These are phyloP conservation scores for Habrosyne pyritoides DNA, from an alignment of 2,888 invertebrate species.

Conservation along the genomic window DNA sequence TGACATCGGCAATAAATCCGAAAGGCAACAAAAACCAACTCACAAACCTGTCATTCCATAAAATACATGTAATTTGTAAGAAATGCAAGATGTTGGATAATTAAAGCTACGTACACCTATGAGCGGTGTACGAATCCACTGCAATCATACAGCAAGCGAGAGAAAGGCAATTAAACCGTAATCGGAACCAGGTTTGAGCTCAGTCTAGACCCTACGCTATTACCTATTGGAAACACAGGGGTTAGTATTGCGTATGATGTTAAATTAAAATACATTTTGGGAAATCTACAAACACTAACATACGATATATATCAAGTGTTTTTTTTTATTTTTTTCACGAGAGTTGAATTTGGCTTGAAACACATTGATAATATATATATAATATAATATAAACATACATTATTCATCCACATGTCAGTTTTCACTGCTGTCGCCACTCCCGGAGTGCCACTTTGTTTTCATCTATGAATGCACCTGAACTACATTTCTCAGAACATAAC, in stretches of 20 bases:
- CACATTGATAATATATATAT: too few relatives aligned
- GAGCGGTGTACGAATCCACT: not conserved
- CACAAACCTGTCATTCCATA: not conserved
- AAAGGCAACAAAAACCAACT: not conserved
- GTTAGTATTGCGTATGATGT: not conserved
- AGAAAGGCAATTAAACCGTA: slow-evolving; percentile 31
- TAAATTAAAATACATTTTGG: too few relatives aligned
- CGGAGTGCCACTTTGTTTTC: too few relatives aligned
- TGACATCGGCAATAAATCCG: not conserved
- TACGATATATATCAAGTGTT: too few relatives aligned
- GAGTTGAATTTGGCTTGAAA: too few relatives aligned
- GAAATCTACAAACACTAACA: too few relatives aligned
- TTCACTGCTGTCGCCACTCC: too few relatives aligned
- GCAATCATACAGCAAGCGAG: slow-evolving; percentile 1
- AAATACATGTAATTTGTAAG: not conserved
- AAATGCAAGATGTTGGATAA: not conserved
- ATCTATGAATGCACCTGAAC: too few relatives aligned
- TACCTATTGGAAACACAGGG: not conserved
- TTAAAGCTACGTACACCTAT: not conserved
- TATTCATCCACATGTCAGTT: too few relatives aligned
- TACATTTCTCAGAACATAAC: not conserved
- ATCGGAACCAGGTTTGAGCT: slow-evolving; percentile 24
- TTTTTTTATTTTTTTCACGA: too few relatives aligned
- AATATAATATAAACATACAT: too few relatives aligned
- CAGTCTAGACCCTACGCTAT: not conserved